Conservation (phyloP, 2,888 invertebrate species). For the Rutpela maculata region DNA sequence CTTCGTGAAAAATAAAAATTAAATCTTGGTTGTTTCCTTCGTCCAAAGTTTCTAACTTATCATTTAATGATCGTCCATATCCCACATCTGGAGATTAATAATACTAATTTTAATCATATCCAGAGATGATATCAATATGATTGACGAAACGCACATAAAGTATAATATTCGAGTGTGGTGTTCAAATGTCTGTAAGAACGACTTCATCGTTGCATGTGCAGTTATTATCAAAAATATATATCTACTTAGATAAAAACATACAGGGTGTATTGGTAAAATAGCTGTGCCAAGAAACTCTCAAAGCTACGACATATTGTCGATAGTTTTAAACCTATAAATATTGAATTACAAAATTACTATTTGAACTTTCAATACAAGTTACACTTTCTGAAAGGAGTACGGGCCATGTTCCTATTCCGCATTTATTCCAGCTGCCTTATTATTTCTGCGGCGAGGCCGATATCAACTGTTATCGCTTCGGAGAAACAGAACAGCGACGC, state of each 20-base stretch:
- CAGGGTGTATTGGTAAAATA: background rate
- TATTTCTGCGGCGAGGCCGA: constrained; percentile 70
- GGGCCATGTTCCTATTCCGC: constrained; percentile 45
- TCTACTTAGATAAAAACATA: background rate
- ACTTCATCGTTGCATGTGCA: too few species aligned
- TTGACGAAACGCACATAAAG: too few species aligned
- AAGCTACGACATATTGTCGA: background rate
- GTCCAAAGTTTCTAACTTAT: too few species aligned
- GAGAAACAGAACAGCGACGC: constrained; percentile 72
- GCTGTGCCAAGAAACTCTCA: background rate
- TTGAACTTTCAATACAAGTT: background rate
- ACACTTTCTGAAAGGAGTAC: constrained; percentile 2
- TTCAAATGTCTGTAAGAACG: too few species aligned
- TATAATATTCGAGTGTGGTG: too few species aligned
- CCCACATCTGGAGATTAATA: too few species aligned
- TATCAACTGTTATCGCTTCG: constrained; percentile 66
- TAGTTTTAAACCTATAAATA: background rate
- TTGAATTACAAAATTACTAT: background rate
- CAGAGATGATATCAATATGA: too few species aligned
- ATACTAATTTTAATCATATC: too few species aligned
- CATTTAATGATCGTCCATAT: too few species aligned
- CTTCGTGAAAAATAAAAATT: too few species aligned
- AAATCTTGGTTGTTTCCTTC: too few species aligned
- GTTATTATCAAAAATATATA: too few species aligned
- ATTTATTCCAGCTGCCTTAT: constrained; percentile 67